Conservation (phyloP, 2,113 vertebrate species). For the Cettia cetti region DNA sequence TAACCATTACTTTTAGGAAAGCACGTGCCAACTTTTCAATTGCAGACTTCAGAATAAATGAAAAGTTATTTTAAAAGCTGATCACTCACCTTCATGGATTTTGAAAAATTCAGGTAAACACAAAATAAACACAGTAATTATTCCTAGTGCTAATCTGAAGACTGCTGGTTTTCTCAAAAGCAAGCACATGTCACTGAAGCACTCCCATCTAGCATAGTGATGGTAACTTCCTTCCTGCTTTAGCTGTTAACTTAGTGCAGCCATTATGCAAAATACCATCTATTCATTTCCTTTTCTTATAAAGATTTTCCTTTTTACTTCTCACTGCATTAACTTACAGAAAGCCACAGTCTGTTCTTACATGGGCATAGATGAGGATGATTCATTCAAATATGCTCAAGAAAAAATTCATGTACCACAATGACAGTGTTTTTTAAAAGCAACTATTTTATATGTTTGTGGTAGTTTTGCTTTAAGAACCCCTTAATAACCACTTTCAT, state of each 20-base stretch:
- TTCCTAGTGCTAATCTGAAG: constrained; percentile 76
- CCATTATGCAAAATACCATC: constrained; percentile 5
- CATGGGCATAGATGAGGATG: not conserved
- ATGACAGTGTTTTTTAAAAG: not conserved
- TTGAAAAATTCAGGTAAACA: constrained; percentile 89
- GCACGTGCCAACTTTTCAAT: not conserved
- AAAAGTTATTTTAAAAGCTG: not conserved
- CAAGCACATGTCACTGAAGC: constrained; percentile 56
- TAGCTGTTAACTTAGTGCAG: not conserved
- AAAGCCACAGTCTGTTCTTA: not conserved
- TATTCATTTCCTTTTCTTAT: constrained; percentile 66
- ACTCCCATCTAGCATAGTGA: not conserved
- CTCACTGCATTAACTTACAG: not conserved
- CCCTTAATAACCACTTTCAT: not conserved
- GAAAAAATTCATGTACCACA: not conserved
- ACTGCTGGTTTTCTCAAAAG: constrained; percentile 75
- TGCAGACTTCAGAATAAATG: not conserved
- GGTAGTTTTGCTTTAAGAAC: constrained; percentile 21
- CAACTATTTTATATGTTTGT: not conserved
- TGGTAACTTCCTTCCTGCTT: constrained; percentile 59
- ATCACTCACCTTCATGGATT: constrained; percentile 76
- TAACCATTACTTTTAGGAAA: not conserved
- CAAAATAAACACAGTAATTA: constrained; percentile 80
- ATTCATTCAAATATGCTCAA: not conserved
- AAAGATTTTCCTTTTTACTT: not conserved